A percentile compares a stretch with the other conserved stretches of the same genome.
These are phyloP conservation scores for Trichoplax adhaerens DNA, from an alignment of 37 sponge, comb jelly and placozoan species.

Conservation along the genomic window DNA sequence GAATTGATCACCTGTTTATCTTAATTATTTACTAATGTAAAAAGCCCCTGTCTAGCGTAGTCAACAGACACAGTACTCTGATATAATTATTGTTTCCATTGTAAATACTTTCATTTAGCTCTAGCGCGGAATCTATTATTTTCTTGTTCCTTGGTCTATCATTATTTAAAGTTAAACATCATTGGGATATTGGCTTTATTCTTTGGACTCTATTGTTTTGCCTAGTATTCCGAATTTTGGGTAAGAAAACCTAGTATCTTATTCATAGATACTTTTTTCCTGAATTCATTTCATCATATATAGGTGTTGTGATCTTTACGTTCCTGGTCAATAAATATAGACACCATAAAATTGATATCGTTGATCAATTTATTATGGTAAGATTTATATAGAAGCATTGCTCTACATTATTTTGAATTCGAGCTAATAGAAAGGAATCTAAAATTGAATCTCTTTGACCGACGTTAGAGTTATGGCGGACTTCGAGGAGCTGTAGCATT, in stretches of 20 bases:
- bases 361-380: conserved; percentile 45
- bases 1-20: too few relatives aligned
- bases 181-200: conserved; percentile 43
- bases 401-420: too few relatives aligned
- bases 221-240: conserved; percentile 43
- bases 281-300: not conserved
- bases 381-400: not conserved
- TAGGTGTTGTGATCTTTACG: conserved; percentile 35
- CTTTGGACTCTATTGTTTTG: conserved; percentile 26
- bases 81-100: too few relatives aligned
- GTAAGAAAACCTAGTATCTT: conserved; percentile 9
- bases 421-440: too few relatives aligned
- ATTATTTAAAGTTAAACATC: conserved; percentile 14
- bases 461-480: conserved; percentile 64
- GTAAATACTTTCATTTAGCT: not conserved
- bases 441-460: too few relatives aligned
- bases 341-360: conserved; percentile 26
- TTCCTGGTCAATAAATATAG: conserved; percentile 28
- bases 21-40: too few relatives aligned
- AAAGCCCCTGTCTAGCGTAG: too few relatives aligned
- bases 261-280: too few relatives aligned
- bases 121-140: conserved; percentile 66
- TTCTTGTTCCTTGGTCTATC: conserved; percentile 72
- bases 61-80: too few relatives aligned
- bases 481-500: conserved; percentile 85